These are phyloP conservation scores for Peromyscus attwateri DNA, from an alignment of 2,797 vertebrate species.

Conservation along the genomic window DNA sequence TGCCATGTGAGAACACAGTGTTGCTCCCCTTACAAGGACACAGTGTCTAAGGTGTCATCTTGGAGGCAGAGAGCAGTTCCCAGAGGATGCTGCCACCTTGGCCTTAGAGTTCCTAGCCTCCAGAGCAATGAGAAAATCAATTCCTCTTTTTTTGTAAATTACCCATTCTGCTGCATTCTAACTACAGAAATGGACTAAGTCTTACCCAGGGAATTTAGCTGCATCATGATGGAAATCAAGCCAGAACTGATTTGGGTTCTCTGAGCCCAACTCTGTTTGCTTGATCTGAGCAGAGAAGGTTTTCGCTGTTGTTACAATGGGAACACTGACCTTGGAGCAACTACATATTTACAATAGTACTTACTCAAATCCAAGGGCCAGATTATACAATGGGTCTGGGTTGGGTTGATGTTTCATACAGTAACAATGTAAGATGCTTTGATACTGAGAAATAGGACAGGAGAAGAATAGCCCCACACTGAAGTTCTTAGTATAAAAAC, in stretches of 20 bases:
- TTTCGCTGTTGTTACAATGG: neutral
- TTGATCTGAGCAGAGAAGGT: neutral
- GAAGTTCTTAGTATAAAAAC: neutral
- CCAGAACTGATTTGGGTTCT: neutral
- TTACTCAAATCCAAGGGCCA: neutral
- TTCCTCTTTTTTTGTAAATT: neutral
- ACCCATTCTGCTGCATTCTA: neutral
- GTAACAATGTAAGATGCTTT: neutral
- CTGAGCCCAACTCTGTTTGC: neutral
- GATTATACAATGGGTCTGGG: neutral
- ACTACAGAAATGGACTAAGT: neutral
- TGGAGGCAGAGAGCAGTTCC: neutral
- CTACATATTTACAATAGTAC: neutral
- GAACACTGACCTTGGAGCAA: neutral
- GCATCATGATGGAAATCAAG: neutral
- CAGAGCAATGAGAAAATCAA: neutral
- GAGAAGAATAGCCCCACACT: neutral
- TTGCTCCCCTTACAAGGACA: neutral
- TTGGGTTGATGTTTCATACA: neutral
- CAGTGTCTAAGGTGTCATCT: neutral
- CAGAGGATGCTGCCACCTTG: neutral
- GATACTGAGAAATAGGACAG: too few relatives aligned
- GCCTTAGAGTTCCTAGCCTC: neutral
- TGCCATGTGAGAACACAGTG: neutral
- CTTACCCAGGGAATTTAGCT: neutral